phyloP scores from a whole-genome alignment of 2,888 invertebrate genomes.

The Drepanosiphum platanoidis region DNA sequence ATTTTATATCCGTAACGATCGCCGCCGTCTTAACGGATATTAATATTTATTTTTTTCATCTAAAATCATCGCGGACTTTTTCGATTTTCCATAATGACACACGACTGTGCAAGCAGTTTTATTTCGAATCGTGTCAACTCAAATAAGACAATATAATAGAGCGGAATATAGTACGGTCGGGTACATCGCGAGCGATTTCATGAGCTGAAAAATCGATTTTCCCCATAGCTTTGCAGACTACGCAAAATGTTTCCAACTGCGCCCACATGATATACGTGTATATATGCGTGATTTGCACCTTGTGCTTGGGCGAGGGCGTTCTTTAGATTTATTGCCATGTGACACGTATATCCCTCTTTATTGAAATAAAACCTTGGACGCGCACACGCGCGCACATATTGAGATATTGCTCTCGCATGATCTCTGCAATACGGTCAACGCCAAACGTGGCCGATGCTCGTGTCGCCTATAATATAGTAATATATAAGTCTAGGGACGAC shows the following conservation, averaged over 20 bases:
- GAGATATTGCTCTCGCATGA: not conserved
- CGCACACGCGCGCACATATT: not conserved
- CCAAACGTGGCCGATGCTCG: not conserved
- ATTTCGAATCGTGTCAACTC: not conserved
- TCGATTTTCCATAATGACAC: not conserved
- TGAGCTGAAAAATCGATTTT: not conserved
- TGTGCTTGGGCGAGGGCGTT: not conserved
- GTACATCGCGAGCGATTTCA: not conserved
- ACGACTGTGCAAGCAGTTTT: not conserved
- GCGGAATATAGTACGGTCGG: not conserved
- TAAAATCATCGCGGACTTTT: not conserved
- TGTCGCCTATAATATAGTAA: no score
- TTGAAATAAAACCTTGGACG: not conserved
- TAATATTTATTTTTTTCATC: not conserved
- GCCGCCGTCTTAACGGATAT: not conserved
- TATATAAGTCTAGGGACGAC: no score
- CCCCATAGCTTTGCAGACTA: not conserved
- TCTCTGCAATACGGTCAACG: not conserved
- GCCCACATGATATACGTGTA: no score
- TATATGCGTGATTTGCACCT: not conserved
- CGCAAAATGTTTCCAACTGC: not conserved
- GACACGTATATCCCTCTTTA: not conserved
- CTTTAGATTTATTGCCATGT: no score
- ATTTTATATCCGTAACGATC: no score
- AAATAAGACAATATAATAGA: not conserved